phyloP scores from a whole-genome alignment of 2,113 vertebrate genomes.

The Rutilus rutilus region DNA sequence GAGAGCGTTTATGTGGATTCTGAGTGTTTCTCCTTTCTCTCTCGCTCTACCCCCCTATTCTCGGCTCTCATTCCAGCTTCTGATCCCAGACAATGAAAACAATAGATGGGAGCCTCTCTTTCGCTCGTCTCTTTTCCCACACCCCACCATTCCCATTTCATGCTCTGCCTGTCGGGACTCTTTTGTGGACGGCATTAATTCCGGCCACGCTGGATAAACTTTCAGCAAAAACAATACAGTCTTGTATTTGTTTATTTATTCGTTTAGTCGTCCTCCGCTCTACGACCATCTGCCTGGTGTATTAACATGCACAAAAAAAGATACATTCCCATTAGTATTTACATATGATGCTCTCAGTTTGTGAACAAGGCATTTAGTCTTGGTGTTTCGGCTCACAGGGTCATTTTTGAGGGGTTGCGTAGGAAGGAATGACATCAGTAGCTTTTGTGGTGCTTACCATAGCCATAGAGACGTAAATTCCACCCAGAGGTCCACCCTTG shows the following conservation, averaged over 20 bases:
- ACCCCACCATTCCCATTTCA: slow-evolving; percentile 86
- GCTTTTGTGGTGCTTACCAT: slow-evolving; percentile 12
- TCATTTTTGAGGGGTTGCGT: slow-evolving; percentile 15
- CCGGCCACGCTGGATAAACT: slow-evolving; percentile 80
- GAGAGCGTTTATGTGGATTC: slow-evolving; percentile 66
- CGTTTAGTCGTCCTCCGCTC: slow-evolving; percentile 36
- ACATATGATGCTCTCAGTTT: neutral
- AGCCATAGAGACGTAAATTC: slow-evolving; percentile 37
- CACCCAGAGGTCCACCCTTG: slow-evolving; percentile 25
- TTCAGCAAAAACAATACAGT: slow-evolving; percentile 73
- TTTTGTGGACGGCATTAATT: slow-evolving; percentile 79
- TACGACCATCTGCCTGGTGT: slow-evolving; percentile 80
- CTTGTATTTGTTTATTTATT: slow-evolving; percentile 74
- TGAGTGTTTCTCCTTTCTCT: slow-evolving; percentile 49
- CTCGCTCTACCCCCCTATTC: slow-evolving; percentile 66
- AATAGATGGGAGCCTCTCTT: slow-evolving; percentile 78
- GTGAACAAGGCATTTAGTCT: neutral
- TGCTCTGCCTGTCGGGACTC: slow-evolving; percentile 81
- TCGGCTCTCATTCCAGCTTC: slow-evolving; percentile 56
- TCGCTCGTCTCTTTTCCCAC: slow-evolving; percentile 59
- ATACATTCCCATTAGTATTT: neutral
- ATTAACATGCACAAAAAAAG: slow-evolving; percentile 53
- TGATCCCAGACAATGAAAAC: slow-evolving; percentile 81
- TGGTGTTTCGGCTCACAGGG: neutral
- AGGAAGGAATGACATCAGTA: slow-evolving; percentile 19